Evolutionary conservation across 2,113 vertebrate species (phyloP).

Genomic region (Zapus hudsonius): DNA sequence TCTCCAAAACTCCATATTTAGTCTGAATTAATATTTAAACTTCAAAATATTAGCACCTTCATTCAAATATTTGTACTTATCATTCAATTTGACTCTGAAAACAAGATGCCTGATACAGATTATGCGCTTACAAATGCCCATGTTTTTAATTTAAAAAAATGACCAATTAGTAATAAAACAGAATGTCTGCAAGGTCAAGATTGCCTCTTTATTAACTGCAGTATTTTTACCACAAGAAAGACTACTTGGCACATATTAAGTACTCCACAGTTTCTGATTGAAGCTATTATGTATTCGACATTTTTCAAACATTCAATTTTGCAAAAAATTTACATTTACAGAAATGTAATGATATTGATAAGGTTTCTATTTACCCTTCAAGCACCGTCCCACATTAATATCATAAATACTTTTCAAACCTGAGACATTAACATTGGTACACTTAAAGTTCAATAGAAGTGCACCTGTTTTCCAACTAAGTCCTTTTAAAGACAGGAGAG

Average conservation of each 20-base stretch:
- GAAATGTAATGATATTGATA: not conserved
- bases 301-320: not conserved
- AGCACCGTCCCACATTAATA: not conserved
- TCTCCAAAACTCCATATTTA: not conserved
- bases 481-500: not conserved
- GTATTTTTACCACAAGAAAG: not conserved
- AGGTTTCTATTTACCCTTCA: not conserved
- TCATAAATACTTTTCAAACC: conserved; percentile 13
- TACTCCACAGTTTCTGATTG: not conserved
- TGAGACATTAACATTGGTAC: not conserved
- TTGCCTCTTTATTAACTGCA: not conserved
- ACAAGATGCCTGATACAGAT: not conserved
- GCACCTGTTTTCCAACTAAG: not conserved
- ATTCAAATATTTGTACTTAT: not conserved
- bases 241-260: not conserved
- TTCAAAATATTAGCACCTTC: not conserved
- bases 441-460: not conserved
- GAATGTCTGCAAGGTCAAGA: not conserved
- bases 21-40: not conserved
- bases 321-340: not conserved
- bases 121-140: not conserved
- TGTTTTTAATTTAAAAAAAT: not conserved
- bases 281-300: not conserved
- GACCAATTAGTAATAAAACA: not conserved
- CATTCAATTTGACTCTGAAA: not conserved